phyloP scores from a whole-genome alignment of 2,888 invertebrate genomes.

The Drosophila robusta region DNA sequence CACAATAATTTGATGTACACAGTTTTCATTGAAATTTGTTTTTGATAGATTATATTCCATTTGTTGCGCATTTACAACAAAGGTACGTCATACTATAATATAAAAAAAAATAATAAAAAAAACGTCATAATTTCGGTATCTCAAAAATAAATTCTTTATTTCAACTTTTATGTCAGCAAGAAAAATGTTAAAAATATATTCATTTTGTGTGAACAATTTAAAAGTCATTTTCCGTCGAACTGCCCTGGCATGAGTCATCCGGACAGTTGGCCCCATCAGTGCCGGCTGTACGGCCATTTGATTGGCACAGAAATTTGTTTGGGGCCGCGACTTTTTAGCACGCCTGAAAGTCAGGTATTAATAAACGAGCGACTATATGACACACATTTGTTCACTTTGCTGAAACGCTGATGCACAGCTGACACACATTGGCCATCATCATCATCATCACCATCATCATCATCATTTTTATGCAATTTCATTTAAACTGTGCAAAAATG shows the following conservation, averaged over 20 bases:
- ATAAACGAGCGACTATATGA: conserved; percentile 61
- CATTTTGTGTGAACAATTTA: conserved; percentile 16
- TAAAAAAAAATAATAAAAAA: neutral
- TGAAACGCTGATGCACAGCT: conserved; percentile 67
- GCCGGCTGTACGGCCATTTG: conserved; percentile 46
- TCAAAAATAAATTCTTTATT: neutral
- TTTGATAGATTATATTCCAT: neutral
- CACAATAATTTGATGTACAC: too few relatives aligned
- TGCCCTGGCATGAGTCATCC: conserved; percentile 51
- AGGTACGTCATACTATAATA: neutral
- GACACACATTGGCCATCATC: conserved; percentile 61
- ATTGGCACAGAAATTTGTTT: conserved; percentile 56
- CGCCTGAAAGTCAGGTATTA: conserved; percentile 63
- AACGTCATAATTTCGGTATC: neutral
- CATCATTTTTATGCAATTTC: conserved; percentile 45
- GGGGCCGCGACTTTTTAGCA: conserved; percentile 50
- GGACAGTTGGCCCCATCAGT: conserved; percentile 15
- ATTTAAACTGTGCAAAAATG: conserved; percentile 47
- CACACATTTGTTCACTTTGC: conserved; percentile 55
- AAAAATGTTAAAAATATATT: conserved; percentile 11
- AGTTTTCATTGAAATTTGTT: neutral
- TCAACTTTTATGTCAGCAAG: neutral
- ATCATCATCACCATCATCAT: conserved; percentile 3
- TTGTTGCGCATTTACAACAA: neutral
- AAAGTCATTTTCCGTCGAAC: conserved; percentile 30